Percentiles rank a stretch among this genome's conserved stretches.
These are phyloP conservation scores for Panagrolaimus sp. DNA, from an alignment of 1,140 invertebrate genomes.

Conservation along the genomic window DNA sequence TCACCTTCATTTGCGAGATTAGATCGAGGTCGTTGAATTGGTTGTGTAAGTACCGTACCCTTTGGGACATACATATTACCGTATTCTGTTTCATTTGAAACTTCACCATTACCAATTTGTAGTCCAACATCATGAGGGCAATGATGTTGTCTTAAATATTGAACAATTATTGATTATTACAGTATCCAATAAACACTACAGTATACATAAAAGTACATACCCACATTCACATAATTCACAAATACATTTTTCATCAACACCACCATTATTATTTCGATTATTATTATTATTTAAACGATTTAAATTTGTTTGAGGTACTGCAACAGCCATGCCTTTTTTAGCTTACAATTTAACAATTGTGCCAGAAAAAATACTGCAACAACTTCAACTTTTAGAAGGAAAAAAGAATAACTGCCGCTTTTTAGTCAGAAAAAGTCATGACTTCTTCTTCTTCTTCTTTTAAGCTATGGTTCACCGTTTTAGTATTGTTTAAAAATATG, in stretches of 20 bases:
- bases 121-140: background rate
- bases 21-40: background rate
- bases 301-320: too few species aligned
- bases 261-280: background rate
- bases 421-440: too few species aligned
- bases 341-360: too few species aligned
- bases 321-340: too few species aligned
- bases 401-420: too few species aligned
- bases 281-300: too few species aligned
- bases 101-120: background rate
- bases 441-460: too few species aligned
- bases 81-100: background rate
- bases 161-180: background rate
- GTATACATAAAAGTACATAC: background rate
- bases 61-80: slow-evolving; percentile 10
- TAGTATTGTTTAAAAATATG: too few species aligned
- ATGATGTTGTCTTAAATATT: background rate
- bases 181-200: background rate
- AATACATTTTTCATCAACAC: slow-evolving; percentile 1
- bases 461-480: too few species aligned
- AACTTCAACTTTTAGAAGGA: too few species aligned
- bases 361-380: too few species aligned
- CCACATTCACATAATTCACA: slow-evolving; percentile 15
- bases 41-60: background rate
- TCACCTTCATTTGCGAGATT: slow-evolving; percentile 10